A percentile compares a stretch with the other conserved stretches of the same genome.
These are phyloP conservation scores for Sus scrofa DNA, from an alignment of 2,113 vertebrate species.

Conservation along the genomic window DNA sequence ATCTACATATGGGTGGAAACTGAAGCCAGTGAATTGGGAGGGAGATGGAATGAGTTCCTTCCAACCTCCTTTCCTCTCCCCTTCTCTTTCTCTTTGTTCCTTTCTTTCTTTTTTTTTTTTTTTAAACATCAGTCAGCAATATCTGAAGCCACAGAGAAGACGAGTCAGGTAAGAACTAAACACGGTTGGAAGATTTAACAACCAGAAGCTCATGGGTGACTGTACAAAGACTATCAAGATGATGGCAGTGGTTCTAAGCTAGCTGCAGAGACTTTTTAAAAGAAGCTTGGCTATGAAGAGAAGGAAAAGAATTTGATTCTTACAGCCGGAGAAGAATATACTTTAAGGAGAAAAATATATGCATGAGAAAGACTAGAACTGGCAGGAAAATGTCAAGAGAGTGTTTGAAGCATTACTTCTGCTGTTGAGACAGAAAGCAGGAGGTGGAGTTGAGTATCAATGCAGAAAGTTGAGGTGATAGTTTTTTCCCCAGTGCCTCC, in stretches of 20 bases:
- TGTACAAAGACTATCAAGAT: no score
- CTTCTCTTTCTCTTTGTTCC: not conserved
- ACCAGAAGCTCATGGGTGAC: not conserved
- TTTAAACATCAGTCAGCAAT: not conserved
- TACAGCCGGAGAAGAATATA: not conserved
- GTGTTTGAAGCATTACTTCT: not conserved
- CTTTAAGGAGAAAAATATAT: not conserved
- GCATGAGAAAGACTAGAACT: not conserved
- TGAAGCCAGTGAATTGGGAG: not conserved
- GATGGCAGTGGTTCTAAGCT: not conserved
- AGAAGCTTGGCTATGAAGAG: not conserved
- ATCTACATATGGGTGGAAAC: not conserved
- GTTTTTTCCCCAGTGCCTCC: not conserved
- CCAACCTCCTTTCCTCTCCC: not conserved
- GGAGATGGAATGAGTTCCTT: not conserved
- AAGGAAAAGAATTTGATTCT: not conserved
- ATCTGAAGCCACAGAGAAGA: not conserved
- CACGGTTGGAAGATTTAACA: not conserved
- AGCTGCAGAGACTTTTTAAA: not conserved
- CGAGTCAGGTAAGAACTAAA: not conserved
- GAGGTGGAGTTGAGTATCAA: not conserved
- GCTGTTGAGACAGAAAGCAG: not conserved
- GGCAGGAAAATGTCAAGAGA: not conserved
- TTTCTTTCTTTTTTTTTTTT: not conserved
- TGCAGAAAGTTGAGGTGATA: not conserved